Conservation (phyloP, 1,140 invertebrate species). For the Choristoneura fumiferana region DNA sequence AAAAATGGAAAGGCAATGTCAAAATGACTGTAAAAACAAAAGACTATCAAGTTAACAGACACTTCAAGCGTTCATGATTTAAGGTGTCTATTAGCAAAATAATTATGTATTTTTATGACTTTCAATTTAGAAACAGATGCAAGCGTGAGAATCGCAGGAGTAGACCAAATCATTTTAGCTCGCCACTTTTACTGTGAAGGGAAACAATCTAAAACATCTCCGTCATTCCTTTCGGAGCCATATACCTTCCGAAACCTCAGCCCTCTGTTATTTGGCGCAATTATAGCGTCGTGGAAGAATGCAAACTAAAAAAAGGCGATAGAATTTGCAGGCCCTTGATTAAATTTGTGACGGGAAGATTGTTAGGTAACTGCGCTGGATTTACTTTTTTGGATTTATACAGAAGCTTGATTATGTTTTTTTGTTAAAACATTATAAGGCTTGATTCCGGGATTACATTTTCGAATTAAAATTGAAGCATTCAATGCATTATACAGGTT, state of each 20-base stretch:
- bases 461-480: too few species aligned
- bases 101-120: too few species aligned
- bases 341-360: conserved; percentile 75
- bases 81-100: too few species aligned
- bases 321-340: conserved; percentile 66
- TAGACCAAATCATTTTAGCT: too few species aligned
- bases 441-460: conserved; percentile 1
- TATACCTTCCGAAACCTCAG: conserved; percentile 20
- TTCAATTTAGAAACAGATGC: too few species aligned
- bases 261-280: conserved; percentile 68
- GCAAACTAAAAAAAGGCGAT: conserved; percentile 63
- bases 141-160: too few species aligned
- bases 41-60: too few species aligned
- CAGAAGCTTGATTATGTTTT: conserved; percentile 15
- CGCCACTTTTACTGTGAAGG: too few species aligned
- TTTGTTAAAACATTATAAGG: not conserved
- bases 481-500: too few species aligned
- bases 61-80: too few species aligned
- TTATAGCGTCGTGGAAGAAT: conserved; percentile 69
- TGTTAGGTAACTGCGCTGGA: conserved; percentile 30
- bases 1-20: too few species aligned
- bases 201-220: not conserved
- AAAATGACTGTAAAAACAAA: too few species aligned
- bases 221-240: conserved; percentile 16
- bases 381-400: conserved; percentile 8